Evolutionary conservation across 2,888 invertebrate species (phyloP).

Genomic region (Aproaerema taeniolella): DNA sequence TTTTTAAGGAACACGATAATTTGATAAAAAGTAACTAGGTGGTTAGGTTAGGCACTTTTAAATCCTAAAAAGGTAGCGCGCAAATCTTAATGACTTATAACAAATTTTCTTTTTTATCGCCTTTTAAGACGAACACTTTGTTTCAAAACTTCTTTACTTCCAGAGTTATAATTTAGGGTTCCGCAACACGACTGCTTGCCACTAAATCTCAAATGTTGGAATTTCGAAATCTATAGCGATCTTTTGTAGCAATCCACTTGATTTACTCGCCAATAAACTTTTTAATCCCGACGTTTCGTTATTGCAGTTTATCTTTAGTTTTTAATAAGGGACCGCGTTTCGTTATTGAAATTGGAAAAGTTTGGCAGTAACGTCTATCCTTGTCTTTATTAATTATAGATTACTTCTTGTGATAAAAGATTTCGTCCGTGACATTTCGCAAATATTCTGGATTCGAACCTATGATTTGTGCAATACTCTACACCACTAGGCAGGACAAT

Average conservation of each 20-base stretch:
- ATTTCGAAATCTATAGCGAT: slow-evolving; percentile 33
- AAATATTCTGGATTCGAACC: no score
- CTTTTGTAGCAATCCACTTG: no score
- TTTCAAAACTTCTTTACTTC: slow-evolving; percentile 31
- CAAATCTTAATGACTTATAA: slow-evolving; percentile 8
- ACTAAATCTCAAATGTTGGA: slow-evolving; percentile 37
- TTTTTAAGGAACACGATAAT: no score
- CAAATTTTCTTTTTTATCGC: slow-evolving; percentile 33
- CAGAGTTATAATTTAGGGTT: slow-evolving; percentile 35
- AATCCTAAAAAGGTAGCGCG: no score
- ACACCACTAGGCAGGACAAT: no score
- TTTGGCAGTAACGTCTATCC: slow-evolving; percentile 23
- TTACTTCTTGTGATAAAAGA: no score
- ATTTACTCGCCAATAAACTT: slow-evolving; percentile 51
- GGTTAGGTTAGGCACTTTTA: no score
- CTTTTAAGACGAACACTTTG: slow-evolving; percentile 34
- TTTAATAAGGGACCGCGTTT: slow-evolving; percentile 54
- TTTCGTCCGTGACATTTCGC: no score
- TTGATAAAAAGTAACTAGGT: no score
- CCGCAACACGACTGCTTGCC: slow-evolving; percentile 28
- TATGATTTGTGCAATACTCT: no score
- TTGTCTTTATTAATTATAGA: neutral
- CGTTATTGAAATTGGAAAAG: slow-evolving; percentile 53
- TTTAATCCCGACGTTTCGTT: slow-evolving; percentile 54
- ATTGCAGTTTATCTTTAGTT: slow-evolving; percentile 31